Evolutionary conservation across 2,888 invertebrate species (phyloP).

Genomic region (Lysandra coridon): DNA sequence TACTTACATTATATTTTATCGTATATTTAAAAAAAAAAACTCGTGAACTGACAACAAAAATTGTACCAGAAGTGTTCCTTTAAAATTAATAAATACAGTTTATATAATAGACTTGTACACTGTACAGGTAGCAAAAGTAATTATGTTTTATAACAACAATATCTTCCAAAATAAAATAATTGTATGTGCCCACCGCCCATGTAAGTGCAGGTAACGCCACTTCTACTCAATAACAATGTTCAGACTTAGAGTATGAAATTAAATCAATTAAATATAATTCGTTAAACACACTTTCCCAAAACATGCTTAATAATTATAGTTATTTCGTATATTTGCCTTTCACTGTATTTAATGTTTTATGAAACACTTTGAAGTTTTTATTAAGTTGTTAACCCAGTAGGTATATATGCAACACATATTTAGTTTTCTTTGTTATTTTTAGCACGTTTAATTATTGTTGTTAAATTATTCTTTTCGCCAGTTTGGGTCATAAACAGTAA

Average conservation of each 20-base stretch:
- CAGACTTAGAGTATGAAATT: conserved; percentile 4
- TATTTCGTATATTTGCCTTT: conserved; percentile 11
- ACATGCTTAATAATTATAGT: conserved; percentile 20
- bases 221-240: background rate
- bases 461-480: background rate
- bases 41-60: background rate
- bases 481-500: background rate
- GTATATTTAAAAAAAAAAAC: background rate
- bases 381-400: background rate
- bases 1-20: background rate
- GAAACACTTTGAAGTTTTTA: background rate
- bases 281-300: conserved; percentile 17
- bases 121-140: background rate
- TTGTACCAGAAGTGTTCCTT: background rate
- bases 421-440: background rate
- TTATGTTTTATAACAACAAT: background rate
- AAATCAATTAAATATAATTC: conserved; percentile 7
- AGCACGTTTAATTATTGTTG: background rate
- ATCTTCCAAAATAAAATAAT: background rate
- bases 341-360: conserved; percentile 1
- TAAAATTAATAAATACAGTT: background rate
- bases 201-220: background rate
- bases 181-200: background rate
- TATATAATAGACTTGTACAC: background rate
- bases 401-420: background rate